Base-by-base conservation (phyloP, 2,113 vertebrate species). In the Eira barbara region DNA sequence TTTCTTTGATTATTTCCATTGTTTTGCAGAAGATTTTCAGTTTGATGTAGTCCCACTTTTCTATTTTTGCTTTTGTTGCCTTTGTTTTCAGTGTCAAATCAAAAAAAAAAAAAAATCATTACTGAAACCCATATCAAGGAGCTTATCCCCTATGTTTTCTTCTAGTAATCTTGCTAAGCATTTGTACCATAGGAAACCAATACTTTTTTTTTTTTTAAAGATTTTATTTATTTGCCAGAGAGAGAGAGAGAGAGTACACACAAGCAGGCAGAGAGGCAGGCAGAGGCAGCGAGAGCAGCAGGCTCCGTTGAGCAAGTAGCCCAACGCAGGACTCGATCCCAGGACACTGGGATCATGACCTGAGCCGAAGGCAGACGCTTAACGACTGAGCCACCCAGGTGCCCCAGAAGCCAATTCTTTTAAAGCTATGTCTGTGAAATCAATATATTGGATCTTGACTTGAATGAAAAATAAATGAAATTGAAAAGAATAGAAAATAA, bases 401-500 rank as follows among this genome's bases (percentile, higher is more conserved):
- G 49, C 15, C 49, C 15, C 49, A 4, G 25, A 83, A 14, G 49
- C 23, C 59, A 93, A n/a, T 36, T 42, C 15, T 92, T 84, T 73
- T 78, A 34, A 89, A 61, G 17, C 27, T 76, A 61, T 45, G 15
- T 87, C 45, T 94, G 9, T 82, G 39, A 88, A 94, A 59, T 94
- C n/a, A 96, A 31, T 91, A 61, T 36, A 63, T 71, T 52, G 31
- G 15, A 5, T 86, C 18, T 81, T 86, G 47, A 18, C 36, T 94
- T 73, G 67, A 81, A 91, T 65, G 39, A 4, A 74, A 96, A 94
- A 49, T 94, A 84, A 93, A 67, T 67, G 14, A 80, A 94, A 63
- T 71, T 34, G 45, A 73, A 45, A 39, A 29, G 4, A 94, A 55
- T 61, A 42, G 42, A 91, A 91, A 87, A 71, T 57, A 36, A 36